Evolutionary conservation across 2,113 vertebrate genomes (phyloP), one percentile per base, ranked within the genome.

Genomic region (Oophaga pumilio): DNA sequence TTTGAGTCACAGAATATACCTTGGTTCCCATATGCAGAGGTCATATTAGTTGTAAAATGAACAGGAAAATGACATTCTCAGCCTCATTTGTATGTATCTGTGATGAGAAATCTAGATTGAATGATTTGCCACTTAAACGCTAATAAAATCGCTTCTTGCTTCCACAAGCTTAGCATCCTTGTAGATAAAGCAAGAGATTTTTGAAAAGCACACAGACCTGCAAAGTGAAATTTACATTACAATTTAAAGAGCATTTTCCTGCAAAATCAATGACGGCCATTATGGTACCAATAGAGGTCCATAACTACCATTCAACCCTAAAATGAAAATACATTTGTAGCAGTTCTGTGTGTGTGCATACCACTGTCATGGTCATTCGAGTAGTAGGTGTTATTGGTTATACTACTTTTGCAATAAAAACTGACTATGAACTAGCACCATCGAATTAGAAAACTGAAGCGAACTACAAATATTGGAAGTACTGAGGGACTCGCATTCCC

Each of bases 51-150:
- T 15, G 14, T 71, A 71, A 71, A 71, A 71, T 71, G 68, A 71
- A 28, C 68, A 33, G 28, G 68, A 33, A 71, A 71, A 71, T 71
- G 68, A 17, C 68, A 71, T 71, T 71, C 14, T 5, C 28, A 28
- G 26, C 68, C 68, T 71, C 68, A 71, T 71, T 71, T 28, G 26
- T 71, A 71, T 71, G 68, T 71, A 71, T 71, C 68, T 71, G 68
- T 71, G 68, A 71, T 71, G 68, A 71, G 68, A 71, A 71, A 71
- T 33, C 68, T 28, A 71, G 68, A 71, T 71, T 33, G 68, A 71
- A 26, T 71, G 68, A 71, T 71, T 71, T 71, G 68, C 68, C 68
- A 71, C 68, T 71, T 71, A 71, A 71, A 71, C 68, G 10, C 14
- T 71, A 71, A 71, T 71, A 71, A 71, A 71, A 71, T 33, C 26